phyloP scores from a whole-genome alignment of 2,113 vertebrate species.

The Galeopterus variegatus region DNA sequence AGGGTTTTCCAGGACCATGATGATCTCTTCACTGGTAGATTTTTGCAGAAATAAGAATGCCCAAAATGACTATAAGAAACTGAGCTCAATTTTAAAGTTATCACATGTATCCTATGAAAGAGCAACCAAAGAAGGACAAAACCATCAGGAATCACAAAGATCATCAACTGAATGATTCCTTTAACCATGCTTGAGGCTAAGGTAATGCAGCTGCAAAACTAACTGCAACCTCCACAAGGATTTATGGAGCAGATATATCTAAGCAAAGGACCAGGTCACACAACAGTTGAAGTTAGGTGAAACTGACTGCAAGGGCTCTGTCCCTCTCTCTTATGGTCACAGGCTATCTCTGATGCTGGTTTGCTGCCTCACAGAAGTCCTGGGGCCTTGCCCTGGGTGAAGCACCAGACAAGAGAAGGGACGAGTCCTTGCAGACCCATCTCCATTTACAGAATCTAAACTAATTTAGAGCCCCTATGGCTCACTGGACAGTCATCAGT shows the following conservation, averaged over 20 bases:
- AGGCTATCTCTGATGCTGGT: not conserved
- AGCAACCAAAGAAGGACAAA: not conserved
- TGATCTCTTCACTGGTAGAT: not conserved
- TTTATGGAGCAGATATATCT: not conserved
- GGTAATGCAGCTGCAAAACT: not conserved
- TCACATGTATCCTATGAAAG: not conserved
- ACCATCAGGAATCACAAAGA: not conserved
- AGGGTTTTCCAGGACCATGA: not conserved
- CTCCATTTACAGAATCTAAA: not conserved
- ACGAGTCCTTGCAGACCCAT: not conserved
- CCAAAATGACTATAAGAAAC: not conserved
- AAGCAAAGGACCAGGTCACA: not conserved
- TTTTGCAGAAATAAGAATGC: not conserved
- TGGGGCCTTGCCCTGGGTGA: not conserved
- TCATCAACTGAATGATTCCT: not conserved
- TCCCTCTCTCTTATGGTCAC: not conserved
- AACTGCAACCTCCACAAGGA: not conserved
- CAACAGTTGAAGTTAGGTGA: not conserved
- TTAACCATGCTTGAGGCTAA: not conserved
- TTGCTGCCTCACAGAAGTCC: not conserved
- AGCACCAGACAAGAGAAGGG: conserved; percentile 5
- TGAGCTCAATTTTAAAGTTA: not conserved
- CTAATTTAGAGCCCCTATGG: not conserved
- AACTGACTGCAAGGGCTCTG: not conserved
- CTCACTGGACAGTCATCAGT: not conserved